Evolutionary conservation across 1,140 invertebrate genomes (phyloP).

Genomic region (Luehdorfia chinensis): DNA sequence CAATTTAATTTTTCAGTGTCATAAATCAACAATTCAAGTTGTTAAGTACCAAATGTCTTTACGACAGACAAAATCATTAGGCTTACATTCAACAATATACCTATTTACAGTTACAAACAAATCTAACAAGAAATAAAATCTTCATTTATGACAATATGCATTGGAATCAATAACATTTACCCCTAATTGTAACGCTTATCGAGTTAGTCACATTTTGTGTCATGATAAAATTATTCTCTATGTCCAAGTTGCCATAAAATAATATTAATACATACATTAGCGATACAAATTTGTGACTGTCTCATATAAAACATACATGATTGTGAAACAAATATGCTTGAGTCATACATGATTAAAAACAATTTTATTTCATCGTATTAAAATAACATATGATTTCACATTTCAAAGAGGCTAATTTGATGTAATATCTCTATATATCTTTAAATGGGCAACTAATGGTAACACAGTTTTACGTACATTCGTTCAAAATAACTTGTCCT

Average conservation of each 20-base stretch:
- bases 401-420: slow-evolving; percentile 3
- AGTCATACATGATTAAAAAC: slow-evolving; percentile 15
- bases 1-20: slow-evolving; percentile 7
- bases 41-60: slow-evolving; percentile 27
- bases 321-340: slow-evolving; percentile 1
- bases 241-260: slow-evolving; percentile 31
- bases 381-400: neutral
- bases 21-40: neutral
- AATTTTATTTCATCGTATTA: slow-evolving; percentile 8
- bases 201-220: slow-evolving; percentile 50
- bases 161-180: slow-evolving; percentile 29
- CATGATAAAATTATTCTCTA: slow-evolving; percentile 43
- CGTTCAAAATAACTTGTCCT: neutral
- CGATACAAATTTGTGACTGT: slow-evolving; percentile 38
- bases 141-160: slow-evolving; percentile 43
- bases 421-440: slow-evolving; percentile 7
- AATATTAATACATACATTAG: slow-evolving; percentile 24
- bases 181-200: slow-evolving; percentile 35
- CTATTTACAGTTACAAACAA: slow-evolving; percentile 49
- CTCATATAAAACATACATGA: neutral
- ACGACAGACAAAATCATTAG: slow-evolving; percentile 15
- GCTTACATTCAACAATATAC: slow-evolving; percentile 23
- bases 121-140: slow-evolving; percentile 59
- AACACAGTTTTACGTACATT: slow-evolving; percentile 2
- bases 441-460: slow-evolving; percentile 9